Base-by-base conservation (phyloP, 2,797 vertebrate genomes). In the Eleutherodactylus coqui region DNA sequence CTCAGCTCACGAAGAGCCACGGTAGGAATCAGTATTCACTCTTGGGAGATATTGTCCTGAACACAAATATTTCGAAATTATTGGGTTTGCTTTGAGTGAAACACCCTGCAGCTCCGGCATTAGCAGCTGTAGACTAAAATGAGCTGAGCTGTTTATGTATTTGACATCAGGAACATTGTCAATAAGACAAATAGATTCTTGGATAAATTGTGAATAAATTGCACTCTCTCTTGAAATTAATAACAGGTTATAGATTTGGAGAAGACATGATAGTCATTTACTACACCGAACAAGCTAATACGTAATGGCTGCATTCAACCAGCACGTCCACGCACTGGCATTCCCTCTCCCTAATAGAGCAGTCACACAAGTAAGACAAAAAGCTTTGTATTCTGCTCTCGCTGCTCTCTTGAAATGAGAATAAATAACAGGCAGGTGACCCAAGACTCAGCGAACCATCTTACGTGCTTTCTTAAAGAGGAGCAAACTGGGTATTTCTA, bases 401-500 rank as follows among this genome's bases (percentile, higher is more conserved):
- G 51, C 41, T n/a, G 82, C 27, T 19, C 72, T 19, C 27, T 32
- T 47, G 21, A 64, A 84, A 77, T 84, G 43, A 84, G 55, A 84
- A 84, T 77, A 85, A 78, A 85, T 79, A n/a, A 60, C 60, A 69
- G 14, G n/a, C 41, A 41, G 75, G 60, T 69, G 73, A 84, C 75
- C 77, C 16, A 3, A n/a, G 58, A 14, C 51, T 84, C 60, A 24
- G 69, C 34, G 69, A 58, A 80, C 45, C 62, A 55, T 62, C 49
- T 60, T 85, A 79, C 29, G 60, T 70, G 43, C 11, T 55, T 78
- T 53, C 58, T 78, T 76, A 69, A 70, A 79, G 51, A 55, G 43
- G 27, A 72, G 55, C 49, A 45, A 69, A 36, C n/a, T 41, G 55
- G 19, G 53, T 45, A 67, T 67, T 51, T 77, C 60, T 38, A 84